Evolutionary conservation across 2,888 invertebrate genomes (phyloP).

Genomic region (Orthosia gracilis): DNA sequence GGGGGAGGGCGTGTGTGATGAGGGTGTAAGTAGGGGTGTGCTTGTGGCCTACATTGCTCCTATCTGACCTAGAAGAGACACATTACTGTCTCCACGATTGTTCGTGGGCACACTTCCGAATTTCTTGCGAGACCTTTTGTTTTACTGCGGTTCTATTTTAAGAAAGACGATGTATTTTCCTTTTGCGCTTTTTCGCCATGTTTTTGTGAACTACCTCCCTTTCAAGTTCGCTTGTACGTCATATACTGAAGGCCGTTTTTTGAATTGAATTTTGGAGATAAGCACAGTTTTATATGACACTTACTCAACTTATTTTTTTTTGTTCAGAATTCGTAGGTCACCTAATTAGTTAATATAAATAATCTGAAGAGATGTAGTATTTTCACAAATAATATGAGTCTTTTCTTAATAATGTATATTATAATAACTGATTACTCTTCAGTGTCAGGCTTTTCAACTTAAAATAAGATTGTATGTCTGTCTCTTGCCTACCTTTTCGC

Average conservation of each 20-base stretch:
- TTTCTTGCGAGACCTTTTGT: conserved; percentile 46
- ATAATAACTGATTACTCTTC: too few species aligned
- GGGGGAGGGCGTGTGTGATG: not conserved
- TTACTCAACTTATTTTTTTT: too few species aligned
- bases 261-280: too few species aligned
- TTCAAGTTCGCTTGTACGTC: not conserved
- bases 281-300: too few species aligned
- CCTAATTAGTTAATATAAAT: not conserved
- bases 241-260: not conserved
- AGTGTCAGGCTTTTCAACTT: too few species aligned
- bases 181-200: not conserved
- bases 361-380: not conserved
- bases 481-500: too few species aligned
- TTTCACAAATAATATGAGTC: not conserved
- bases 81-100: conserved; percentile 38
- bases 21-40: conserved; percentile 15
- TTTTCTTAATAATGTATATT: too few species aligned
- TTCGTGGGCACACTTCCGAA: conserved; percentile 42
- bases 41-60: conserved; percentile 53
- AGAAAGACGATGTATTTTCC: conserved; percentile 24
- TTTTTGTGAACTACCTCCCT: not conserved
- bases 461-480: too few species aligned
- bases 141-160: conserved; percentile 44
- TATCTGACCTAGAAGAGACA: conserved; percentile 61
- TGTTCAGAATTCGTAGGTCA: not conserved